Conservation (phyloP, 1,140 invertebrate species). For the Phymastichus coffea region DNA sequence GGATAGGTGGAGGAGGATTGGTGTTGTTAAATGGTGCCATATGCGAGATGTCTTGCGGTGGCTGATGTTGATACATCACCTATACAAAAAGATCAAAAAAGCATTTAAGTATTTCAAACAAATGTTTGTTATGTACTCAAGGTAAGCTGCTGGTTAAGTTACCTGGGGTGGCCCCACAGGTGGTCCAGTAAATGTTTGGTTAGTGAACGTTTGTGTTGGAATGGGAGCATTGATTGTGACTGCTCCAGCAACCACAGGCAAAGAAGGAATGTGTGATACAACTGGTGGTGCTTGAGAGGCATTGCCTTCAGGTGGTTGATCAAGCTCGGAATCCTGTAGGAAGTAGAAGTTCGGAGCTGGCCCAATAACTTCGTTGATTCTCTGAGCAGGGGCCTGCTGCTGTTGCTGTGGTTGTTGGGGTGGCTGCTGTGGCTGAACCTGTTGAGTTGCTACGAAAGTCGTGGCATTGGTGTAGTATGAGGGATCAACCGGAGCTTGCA, state of each 20-base stretch:
- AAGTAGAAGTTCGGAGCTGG: conserved; percentile 71
- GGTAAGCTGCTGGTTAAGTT: conserved; percentile 12
- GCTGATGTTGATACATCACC: conserved; percentile 50
- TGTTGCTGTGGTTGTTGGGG: conserved; percentile 36
- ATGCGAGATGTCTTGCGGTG: conserved; percentile 49
- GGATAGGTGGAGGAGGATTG: conserved; percentile 53
- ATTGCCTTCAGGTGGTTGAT: conserved; percentile 56
- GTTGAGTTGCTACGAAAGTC: conserved; percentile 42
- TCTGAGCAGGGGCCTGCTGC: conserved; percentile 43
- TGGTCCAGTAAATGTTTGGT: conserved; percentile 65
- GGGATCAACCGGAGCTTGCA: conserved; percentile 42
- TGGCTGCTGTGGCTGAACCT: conserved; percentile 46
- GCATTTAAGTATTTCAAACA: background rate
- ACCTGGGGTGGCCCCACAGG: conserved; percentile 44
- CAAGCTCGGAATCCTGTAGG: conserved; percentile 75
- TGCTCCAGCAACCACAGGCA: conserved; percentile 15
- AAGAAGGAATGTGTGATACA: conserved; percentile 55
- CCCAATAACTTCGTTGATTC: conserved; percentile 72
- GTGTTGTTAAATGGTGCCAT: conserved; percentile 38
- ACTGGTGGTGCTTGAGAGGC: conserved; percentile 36
- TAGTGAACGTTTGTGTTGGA: conserved; percentile 76
- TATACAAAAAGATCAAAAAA: background rate
- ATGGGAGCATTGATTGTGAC: conserved; percentile 60
- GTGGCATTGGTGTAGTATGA: conserved; percentile 47
- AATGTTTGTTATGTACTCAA: background rate